Percentiles rank a stretch among this genome's conserved stretches.
phyloP scores from a whole-genome alignment of 2,113 vertebrate species.

The Forbesichthys agassizii region DNA sequence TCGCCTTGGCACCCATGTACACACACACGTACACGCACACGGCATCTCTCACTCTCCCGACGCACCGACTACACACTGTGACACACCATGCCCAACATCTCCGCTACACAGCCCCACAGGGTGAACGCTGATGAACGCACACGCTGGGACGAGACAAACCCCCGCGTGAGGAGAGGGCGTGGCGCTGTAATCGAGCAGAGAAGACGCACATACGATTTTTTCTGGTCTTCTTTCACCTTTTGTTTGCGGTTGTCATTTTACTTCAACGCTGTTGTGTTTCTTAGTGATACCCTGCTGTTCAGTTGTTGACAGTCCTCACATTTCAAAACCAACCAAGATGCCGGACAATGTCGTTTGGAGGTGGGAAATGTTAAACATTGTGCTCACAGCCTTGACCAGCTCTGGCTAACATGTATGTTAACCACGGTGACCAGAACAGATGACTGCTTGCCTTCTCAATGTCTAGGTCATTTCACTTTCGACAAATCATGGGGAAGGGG shows the following conservation, averaged over 20 bases:
- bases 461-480: not conserved
- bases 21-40: constrained; percentile 14
- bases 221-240: not conserved
- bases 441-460: not conserved
- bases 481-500: not conserved
- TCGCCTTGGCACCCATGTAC: constrained; percentile 7
- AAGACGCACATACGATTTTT: too few relatives aligned
- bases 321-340: not conserved
- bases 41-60: constrained; percentile 16
- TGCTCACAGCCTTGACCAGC: not conserved
- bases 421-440: not conserved
- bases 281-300: not conserved
- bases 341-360: not conserved
- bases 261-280: constrained; percentile 7
- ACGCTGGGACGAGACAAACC: not conserved
- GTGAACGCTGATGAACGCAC: too few relatives aligned
- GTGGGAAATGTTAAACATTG: not conserved
- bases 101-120: too few relatives aligned
- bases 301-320: not conserved
- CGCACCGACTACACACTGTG: constrained; percentile 27
- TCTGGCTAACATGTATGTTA: not conserved
- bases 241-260: constrained; percentile 4
- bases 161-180: not conserved
- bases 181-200: not conserved
- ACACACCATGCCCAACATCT: constrained; percentile 14